phyloP scores from a whole-genome alignment of 2,113 vertebrate species.

The Phrynosoma blainvillii region DNA sequence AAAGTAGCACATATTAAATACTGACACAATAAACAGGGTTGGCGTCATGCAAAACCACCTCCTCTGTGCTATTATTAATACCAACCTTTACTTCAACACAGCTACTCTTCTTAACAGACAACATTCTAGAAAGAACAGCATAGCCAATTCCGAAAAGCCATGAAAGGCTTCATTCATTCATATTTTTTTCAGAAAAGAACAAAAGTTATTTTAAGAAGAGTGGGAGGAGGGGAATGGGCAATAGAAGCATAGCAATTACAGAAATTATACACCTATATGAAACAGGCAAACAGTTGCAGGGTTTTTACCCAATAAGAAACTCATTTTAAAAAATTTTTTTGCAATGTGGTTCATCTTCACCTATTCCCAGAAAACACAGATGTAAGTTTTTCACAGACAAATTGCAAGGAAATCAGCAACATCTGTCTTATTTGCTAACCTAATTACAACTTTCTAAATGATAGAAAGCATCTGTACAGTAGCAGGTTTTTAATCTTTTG shows the following conservation, averaged over 20 bases:
- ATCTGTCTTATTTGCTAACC: conserved; percentile 42
- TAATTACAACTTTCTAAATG: conserved; percentile 43
- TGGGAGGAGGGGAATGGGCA: neutral
- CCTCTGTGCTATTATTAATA: neutral
- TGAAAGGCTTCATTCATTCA: neutral
- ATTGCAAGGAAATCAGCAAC: conserved; percentile 36
- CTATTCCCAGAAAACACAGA: conserved; percentile 33
- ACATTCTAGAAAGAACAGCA: neutral
- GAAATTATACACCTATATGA: neutral
- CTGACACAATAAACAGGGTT: neutral
- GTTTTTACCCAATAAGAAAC: conserved; percentile 22
- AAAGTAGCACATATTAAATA: neutral
- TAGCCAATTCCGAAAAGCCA: neutral
- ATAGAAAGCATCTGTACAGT: conserved; percentile 50
- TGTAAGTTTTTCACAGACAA: conserved; percentile 44
- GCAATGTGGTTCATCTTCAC: conserved; percentile 44
- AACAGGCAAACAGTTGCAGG: neutral
- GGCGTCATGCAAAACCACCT: neutral
- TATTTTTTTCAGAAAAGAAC: conserved; percentile 1
- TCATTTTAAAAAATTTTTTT: neutral
- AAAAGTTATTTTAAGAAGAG: conserved; percentile 1
- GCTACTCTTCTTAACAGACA: neutral
- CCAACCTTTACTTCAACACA: neutral
- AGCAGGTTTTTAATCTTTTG: conserved; percentile 10
- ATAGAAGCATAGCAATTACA: neutral